These are phyloP conservation scores for Axea sp. DNA, from an alignment of 2,888 invertebrate species.

Conservation along the genomic window DNA sequence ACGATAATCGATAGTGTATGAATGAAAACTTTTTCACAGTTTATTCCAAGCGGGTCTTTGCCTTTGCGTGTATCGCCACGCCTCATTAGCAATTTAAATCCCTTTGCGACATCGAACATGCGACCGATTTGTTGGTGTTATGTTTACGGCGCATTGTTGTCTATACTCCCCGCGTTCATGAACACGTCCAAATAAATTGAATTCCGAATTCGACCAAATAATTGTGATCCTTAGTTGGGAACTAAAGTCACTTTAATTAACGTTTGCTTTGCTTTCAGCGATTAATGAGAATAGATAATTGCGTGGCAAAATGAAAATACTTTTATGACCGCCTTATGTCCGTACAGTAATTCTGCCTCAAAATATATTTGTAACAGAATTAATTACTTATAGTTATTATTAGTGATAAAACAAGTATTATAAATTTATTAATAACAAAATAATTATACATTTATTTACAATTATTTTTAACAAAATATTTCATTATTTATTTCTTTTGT, in stretches of 20 bases:
- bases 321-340: too few species aligned
- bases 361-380: too few species aligned
- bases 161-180: conserved; percentile 14
- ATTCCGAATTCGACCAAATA: conserved; percentile 41
- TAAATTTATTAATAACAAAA: too few species aligned
- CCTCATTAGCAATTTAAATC: conserved; percentile 64
- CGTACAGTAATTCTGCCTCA: too few species aligned
- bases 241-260: conserved; percentile 38
- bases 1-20: conserved; percentile 32
- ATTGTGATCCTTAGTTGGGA: conserved; percentile 44
- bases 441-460: too few species aligned
- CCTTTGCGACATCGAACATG: conserved; percentile 60
- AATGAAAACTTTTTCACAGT: conserved; percentile 33
- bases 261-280: conserved; percentile 25
- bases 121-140: conserved; percentile 58
- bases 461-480: too few species aligned
- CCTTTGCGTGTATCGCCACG: conserved; percentile 39
- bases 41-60: conserved; percentile 29
- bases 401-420: too few species aligned
- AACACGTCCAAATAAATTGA: conserved; percentile 53
- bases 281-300: background rate
- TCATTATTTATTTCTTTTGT: too few species aligned
- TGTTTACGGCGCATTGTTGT: conserved; percentile 52
- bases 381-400: too few species aligned
- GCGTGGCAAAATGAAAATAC: background rate